A percentile compares a stretch with the other conserved stretches of the same genome.
Conservation (phyloP, 2,797 vertebrate species). For the Liasis olivaceus region DNA sequence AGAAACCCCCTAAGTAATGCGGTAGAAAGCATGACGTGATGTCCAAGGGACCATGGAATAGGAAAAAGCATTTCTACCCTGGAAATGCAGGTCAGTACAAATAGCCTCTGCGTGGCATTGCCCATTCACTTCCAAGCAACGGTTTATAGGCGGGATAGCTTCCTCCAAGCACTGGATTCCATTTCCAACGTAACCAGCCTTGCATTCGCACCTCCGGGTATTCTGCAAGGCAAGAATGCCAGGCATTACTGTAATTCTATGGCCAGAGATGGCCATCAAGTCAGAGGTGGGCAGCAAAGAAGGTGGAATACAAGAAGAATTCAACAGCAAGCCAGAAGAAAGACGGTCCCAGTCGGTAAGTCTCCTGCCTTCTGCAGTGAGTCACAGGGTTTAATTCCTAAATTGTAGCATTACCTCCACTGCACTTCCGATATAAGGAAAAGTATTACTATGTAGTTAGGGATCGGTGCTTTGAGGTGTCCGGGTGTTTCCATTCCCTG, state of each 20-base stretch:
- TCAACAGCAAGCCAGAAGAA: neutral
- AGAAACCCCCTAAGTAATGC: neutral
- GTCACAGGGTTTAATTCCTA: neutral
- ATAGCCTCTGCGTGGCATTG: slow-evolving; percentile 82
- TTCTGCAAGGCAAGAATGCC: slow-evolving; percentile 76
- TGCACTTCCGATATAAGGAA: neutral
- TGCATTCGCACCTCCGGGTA: slow-evolving; percentile 83
- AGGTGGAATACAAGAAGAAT: neutral
- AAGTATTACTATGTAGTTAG: neutral
- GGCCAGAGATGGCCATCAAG: neutral
- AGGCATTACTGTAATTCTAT: neutral
- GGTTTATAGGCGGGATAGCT: slow-evolving; percentile 80
- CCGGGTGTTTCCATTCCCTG: neutral
- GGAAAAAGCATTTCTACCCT: slow-evolving; percentile 68
- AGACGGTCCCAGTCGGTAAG: neutral
- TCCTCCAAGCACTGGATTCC: slow-evolving; percentile 91
- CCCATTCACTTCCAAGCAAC: slow-evolving; percentile 85
- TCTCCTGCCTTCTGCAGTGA: neutral
- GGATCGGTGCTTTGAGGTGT: neutral
- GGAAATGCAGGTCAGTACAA: slow-evolving; percentile 91
- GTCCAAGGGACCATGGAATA: neutral
- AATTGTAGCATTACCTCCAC: neutral
- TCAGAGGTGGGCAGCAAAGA: neutral
- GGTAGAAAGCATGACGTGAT: neutral
- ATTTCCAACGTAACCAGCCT: slow-evolving; percentile 84